Conservation (phyloP, 1,140 invertebrate species). For the Lepidurus apus region DNA sequence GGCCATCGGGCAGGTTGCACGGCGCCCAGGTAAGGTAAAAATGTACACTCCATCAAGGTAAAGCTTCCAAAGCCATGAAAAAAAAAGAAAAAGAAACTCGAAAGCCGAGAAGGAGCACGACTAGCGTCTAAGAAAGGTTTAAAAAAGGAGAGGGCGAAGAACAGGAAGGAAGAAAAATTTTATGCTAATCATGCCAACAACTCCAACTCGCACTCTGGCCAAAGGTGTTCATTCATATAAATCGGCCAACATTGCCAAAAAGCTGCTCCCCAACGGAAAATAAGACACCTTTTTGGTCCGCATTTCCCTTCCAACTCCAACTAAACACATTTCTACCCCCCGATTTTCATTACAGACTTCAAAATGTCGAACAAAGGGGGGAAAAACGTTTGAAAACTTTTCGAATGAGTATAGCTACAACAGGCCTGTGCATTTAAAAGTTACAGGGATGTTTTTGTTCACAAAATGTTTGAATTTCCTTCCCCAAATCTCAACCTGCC, state of each 20-base stretch:
- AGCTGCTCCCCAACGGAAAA: too few species aligned
- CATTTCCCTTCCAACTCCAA: neutral
- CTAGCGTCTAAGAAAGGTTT: neutral
- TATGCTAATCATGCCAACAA: conserved; percentile 20
- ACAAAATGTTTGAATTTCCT: neutral
- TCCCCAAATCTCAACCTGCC: neutral
- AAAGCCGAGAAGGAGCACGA: neutral
- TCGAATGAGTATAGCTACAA: too few species aligned
- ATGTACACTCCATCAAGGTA: neutral
- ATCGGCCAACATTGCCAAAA: too few species aligned
- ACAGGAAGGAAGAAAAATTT: neutral
- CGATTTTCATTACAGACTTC: neutral
- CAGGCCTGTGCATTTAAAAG: too few species aligned
- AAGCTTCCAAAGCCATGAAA: neutral
- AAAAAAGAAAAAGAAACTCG: neutral
- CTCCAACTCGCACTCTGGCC: neutral
- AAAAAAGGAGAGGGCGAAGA: neutral
- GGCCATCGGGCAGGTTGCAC: conserved; percentile 10
- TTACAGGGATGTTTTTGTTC: too few species aligned
- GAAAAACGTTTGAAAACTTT: too few species aligned
- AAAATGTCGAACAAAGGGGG: too few species aligned
- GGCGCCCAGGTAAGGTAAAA: neutral
- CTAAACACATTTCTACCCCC: neutral
- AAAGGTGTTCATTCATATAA: neutral
- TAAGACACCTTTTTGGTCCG: too few species aligned